Percentiles rank a stretch among this genome's conserved stretches.
phyloP scores from a whole-genome alignment of 2,113 vertebrate species.

The Thryonomys swinderianus region DNA sequence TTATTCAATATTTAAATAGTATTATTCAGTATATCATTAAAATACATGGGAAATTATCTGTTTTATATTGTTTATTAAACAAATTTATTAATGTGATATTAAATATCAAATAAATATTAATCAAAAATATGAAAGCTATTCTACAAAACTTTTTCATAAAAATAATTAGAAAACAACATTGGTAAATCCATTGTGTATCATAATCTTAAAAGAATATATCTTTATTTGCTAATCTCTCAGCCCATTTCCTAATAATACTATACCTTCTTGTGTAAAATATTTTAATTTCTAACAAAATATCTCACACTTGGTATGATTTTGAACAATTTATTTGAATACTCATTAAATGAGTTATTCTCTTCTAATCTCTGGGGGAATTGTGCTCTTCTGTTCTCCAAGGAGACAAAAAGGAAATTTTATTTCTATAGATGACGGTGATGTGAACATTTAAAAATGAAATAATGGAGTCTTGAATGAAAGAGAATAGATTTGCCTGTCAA shows the following conservation, averaged over 20 bases:
- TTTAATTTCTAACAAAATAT: too few species aligned
- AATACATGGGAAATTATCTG: background rate
- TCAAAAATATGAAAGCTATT: too few species aligned
- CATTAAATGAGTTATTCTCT: constrained; percentile 36
- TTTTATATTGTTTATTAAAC: background rate
- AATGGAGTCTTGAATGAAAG: constrained; percentile 86
- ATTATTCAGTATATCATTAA: constrained; percentile 27
- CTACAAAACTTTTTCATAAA: too few species aligned
- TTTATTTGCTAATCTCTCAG: too few species aligned
- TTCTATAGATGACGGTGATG: constrained; percentile 71
- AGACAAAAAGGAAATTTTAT: constrained; percentile 72
- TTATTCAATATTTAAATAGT: background rate
- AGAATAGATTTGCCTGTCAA: constrained; percentile 86
- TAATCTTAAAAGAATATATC: too few species aligned
- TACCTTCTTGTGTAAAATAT: too few species aligned
- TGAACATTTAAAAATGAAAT: constrained; percentile 81
- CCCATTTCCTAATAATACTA: too few species aligned
- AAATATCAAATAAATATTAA: too few species aligned
- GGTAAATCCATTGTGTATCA: too few species aligned
- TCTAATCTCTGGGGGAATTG: constrained; percentile 58
- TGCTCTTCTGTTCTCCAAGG: constrained; percentile 56
- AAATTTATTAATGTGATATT: constrained; percentile 7
- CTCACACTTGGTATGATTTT: too few species aligned
- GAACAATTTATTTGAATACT: constrained; percentile 28
- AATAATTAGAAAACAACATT: too few species aligned